Conservation (phyloP, 2,797 vertebrate species). For the Catharus ustulatus region DNA sequence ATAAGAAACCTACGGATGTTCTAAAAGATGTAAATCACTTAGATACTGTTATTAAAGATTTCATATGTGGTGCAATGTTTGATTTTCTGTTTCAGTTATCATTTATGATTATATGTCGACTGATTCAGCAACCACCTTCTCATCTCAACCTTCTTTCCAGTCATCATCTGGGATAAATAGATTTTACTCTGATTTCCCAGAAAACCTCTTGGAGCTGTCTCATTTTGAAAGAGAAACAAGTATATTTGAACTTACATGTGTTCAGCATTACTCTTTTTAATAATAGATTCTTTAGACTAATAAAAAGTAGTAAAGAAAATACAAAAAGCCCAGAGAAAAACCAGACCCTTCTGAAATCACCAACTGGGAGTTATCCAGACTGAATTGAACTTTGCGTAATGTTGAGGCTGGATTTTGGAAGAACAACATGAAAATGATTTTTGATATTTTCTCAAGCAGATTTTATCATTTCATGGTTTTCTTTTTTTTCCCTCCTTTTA, state of each 20-base stretch:
- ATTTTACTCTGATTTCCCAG: conserved; percentile 21
- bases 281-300: conserved; percentile 52
- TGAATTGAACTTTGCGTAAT: not conserved
- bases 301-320: conserved; percentile 60
- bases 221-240: conserved; percentile 48
- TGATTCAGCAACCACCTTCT: not conserved
- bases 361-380: conserved; percentile 46
- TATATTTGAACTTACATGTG: conserved; percentile 62
- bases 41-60: not conserved
- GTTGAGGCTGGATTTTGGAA: not conserved
- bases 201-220: conserved; percentile 37
- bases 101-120: not conserved
- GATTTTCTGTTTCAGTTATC: not conserved
- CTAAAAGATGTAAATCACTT: not conserved
- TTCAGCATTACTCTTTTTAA: conserved; percentile 67
- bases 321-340: conserved; percentile 59
- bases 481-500: accelerated
- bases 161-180: conserved; percentile 51
- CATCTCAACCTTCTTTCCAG: not conserved
- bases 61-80: not conserved
- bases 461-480: not conserved
- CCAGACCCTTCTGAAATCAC: conserved; percentile 62
- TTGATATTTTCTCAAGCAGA: not conserved
- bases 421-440: conserved; percentile 4
- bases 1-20: not conserved